phyloP scores from a whole-genome alignment of 2,113 vertebrate species.

The Stigmatopora argus region DNA sequence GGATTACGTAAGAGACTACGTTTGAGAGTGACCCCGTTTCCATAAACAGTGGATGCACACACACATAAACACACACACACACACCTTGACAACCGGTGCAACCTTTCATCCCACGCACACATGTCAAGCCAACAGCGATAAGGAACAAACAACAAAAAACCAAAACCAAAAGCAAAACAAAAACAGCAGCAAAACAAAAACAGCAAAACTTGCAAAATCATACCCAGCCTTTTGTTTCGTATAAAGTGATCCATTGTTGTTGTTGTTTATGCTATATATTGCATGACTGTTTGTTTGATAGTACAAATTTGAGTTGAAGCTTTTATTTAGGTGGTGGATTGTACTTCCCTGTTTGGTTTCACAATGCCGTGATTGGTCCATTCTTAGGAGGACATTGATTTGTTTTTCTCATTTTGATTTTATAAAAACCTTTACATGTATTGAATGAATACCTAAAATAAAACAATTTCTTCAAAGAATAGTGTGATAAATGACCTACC shows the following conservation, averaged over 20 bases:
- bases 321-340: too few relatives aligned
- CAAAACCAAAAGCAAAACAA: background rate
- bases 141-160: too few relatives aligned
- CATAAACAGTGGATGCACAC: conserved; percentile 16
- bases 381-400: background rate
- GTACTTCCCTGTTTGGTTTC: background rate
- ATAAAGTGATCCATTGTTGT: background rate
- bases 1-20: background rate
- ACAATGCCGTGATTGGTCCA: background rate
- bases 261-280: background rate
- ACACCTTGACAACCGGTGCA: conserved; percentile 20
- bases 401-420: background rate
- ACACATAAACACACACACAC: conserved; percentile 10
- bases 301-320: background rate
- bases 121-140: background rate
- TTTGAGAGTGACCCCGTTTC: conserved; percentile 12
- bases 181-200: background rate
- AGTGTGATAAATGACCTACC: conserved; percentile 63
- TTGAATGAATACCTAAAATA: too few relatives aligned
- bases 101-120: conserved; percentile 29
- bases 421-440: too few relatives aligned
- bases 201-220: background rate
- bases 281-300: background rate
- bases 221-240: background rate
- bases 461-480: background rate